Evolutionary conservation across 2,888 invertebrate genomes (phyloP), one percentile per base, ranked within the genome.

Genomic region (Cephus rjabovi): DNA sequence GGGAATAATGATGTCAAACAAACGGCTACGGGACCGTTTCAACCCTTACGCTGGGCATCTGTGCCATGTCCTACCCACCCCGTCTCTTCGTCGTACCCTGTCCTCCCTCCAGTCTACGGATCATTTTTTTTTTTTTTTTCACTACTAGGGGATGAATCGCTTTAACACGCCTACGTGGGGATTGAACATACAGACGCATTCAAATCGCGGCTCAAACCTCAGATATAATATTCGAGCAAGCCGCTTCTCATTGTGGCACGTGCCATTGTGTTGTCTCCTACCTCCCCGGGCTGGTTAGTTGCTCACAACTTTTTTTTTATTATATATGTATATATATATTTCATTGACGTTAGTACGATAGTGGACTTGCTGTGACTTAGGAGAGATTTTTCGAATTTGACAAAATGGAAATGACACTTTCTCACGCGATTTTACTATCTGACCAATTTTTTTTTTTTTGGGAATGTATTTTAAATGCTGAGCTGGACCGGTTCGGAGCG

Each of bases 1-100:
- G 84, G 85, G 85, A 88, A 89, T 90, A 88, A 90, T 87, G 88
- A 91, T 88, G 88, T 89, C 88, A 89, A 90, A 87, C 86, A 86
- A 87, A 85, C 83, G 86, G 83, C 82, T 81, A 33, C 30, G n/a
- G 68, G 31, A 37, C 34, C 40, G 70, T 75, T 75, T 68, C 80
- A 83, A 83, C 83, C 82, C 81, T 84, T 84, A 37, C 40, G 34
- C 4, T 11, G 77, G 81, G 87, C 85, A 85, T 86, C 86, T 84
- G 82, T 75, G 81, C 81, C 79, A 34, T 34, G 23, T 34, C 30
- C 69, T 69, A 35, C 71, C 73, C 71, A 40, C 31, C 70, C 73
- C 6, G 40, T 40, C 73, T 80, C 76, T 77, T 76, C 80, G 81
- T 83, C 80, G 83, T 23, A 6, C 40, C 23, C 40, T 23, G 23